Evolutionary conservation across 2,113 vertebrate species (phyloP), one percentile per base, ranked within the genome.

Genomic region (Mirounga angustirostris): DNA sequence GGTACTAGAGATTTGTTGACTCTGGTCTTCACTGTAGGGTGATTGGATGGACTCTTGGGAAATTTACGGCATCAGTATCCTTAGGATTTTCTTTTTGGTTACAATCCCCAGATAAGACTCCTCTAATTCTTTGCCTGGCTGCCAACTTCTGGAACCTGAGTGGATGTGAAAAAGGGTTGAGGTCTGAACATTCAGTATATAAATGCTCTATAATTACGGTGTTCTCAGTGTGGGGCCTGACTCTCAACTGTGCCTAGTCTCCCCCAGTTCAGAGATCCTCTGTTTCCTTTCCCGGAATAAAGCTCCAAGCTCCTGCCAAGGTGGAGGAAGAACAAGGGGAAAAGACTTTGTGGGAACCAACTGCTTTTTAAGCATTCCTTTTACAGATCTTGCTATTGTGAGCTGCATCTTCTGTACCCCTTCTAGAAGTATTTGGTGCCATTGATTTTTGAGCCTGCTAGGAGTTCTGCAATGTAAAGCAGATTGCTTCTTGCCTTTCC

Each of bases 311-410:
- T 69, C 74, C 56, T 85, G 65, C 40, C 56, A 88, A 65, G 30
- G 58, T 56, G 14, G 50, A 82, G 30, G 11, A 84, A 94, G 52
- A 85, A 63, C 7, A 84, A 56, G 24, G 61, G 79, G 43, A 22
- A 76, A 84, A 73, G 24, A 92, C 59, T 71, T 61, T 12, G 58
- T 76, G 40, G 19, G 61, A 87, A 2, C 5, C 11, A 46, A 26
- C 12, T 86, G 71, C 71, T 96, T 95, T 85, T 78, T 82, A 69
- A 79, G 74, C 13, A 76, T 71, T 84, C 69, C 74, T 71, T 52
- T 82, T 61, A 83, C 8, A 40, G 15, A 69, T 63, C 63, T 80
- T 90, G 28, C 24, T 65, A 8, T 71, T 30, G 36, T 80, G 33
- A n/a, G 54, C 43, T 13, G 50, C 33, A 52, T 89, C n/a, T 56